These are phyloP conservation scores for Anolis apletophallus DNA, from an alignment of 2,797 vertebrate species.

Conservation along the genomic window DNA sequence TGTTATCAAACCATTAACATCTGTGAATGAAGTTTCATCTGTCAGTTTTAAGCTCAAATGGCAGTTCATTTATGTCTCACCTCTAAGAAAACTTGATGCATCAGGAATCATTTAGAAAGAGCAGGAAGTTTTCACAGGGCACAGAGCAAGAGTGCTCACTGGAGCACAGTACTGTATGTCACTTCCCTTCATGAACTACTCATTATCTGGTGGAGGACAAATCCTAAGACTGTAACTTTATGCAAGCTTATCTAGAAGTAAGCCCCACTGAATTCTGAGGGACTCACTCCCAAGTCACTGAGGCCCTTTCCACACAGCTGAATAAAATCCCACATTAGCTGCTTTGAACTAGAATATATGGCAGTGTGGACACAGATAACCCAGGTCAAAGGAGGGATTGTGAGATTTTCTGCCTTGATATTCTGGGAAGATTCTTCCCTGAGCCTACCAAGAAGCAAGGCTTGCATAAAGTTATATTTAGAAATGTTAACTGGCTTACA, in stretches of 20 bases:
- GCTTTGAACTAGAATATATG: too few species aligned
- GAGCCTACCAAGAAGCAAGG: neutral
- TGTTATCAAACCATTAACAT: slow-evolving; percentile 39
- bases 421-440: too few species aligned
- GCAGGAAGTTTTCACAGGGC: slow-evolving; percentile 18
- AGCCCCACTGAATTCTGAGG: neutral
- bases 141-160: neutral
- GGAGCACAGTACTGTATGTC: neutral
- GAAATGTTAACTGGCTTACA: too few species aligned
- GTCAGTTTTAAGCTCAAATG: slow-evolving; percentile 46
- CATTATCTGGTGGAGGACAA: neutral
- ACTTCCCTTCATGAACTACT: slow-evolving; percentile 16
- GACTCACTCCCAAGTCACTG: neutral
- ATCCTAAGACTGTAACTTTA: neutral
- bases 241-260: neutral
- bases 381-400: too few species aligned
- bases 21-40: slow-evolving; percentile 54
- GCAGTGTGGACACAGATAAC: too few species aligned
- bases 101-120: slow-evolving; percentile 29
- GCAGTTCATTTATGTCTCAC: slow-evolving; percentile 23
- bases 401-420: too few species aligned
- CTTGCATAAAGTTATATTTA: neutral
- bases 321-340: too few species aligned
- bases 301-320: too few species aligned
- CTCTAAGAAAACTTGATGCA: slow-evolving; percentile 20